A percentile compares a stretch with the other conserved stretches of the same genome.
Conservation (phyloP, 2,797 vertebrate genomes). For the Neosilurus hyrtlii region DNA sequence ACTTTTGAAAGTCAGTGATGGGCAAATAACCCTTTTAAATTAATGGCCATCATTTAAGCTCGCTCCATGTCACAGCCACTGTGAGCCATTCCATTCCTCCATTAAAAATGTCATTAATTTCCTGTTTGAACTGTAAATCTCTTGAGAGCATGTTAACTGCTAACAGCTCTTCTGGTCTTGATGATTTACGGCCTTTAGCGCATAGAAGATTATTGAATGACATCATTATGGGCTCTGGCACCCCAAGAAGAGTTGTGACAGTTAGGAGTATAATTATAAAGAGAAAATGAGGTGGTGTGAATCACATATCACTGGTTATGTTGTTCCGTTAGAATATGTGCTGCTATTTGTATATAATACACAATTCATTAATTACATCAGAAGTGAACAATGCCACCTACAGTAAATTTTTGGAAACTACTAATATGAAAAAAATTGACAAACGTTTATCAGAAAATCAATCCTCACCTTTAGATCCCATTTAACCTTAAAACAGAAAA, state of each 20-base stretch:
- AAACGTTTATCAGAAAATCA: not conserved
- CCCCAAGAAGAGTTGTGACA: slow-evolving; percentile 45
- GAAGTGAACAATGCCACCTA: slow-evolving; percentile 46
- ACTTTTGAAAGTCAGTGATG: slow-evolving; percentile 52
- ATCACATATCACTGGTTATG: slow-evolving; percentile 1
- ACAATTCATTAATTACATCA: not conserved
- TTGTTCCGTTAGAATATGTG: not conserved
- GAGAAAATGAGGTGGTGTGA: slow-evolving; percentile 15
- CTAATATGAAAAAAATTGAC: too few species aligned
- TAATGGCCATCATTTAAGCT: slow-evolving; percentile 64
- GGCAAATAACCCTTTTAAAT: slow-evolving; percentile 55
- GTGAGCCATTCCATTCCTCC: slow-evolving; percentile 60
- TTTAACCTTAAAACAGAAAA: not conserved
- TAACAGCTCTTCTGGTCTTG: slow-evolving; percentile 48
- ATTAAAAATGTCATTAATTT: slow-evolving; percentile 69
- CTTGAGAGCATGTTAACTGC: slow-evolving; percentile 54
- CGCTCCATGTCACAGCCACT: slow-evolving; percentile 61
- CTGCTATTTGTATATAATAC: slow-evolving; percentile 1
- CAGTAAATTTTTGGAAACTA: not conserved
- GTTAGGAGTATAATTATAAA: slow-evolving; percentile 16
- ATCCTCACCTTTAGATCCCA: not conserved
- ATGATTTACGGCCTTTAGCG: slow-evolving; percentile 52
- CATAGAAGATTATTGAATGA: slow-evolving; percentile 53
- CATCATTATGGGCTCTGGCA: slow-evolving; percentile 41
- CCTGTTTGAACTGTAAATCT: slow-evolving; percentile 69